Conservation (phyloP, 2,888 invertebrate genomes). For the Euspilapteryx auroguttella region DNA sequence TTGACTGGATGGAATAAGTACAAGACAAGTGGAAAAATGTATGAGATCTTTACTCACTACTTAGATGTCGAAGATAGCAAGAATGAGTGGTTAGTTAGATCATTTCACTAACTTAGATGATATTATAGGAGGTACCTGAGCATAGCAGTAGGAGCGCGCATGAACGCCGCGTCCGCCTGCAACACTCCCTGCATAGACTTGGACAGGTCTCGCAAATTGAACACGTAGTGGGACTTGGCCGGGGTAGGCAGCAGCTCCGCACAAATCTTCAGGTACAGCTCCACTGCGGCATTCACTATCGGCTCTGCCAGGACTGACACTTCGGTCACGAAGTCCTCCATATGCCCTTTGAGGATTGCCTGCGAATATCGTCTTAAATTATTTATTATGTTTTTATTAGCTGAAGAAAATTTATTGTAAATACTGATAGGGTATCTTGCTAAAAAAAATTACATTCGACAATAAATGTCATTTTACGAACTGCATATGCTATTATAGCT, state of each 20-base stretch:
- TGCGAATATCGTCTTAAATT: constrained; percentile 17
- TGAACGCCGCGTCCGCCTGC: constrained; percentile 74
- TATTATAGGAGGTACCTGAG: too few relatives aligned
- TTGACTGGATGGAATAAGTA: too few relatives aligned
- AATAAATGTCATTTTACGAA: too few relatives aligned
- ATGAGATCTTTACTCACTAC: too few relatives aligned
- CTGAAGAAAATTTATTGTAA: too few relatives aligned
- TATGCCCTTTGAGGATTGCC: constrained; percentile 74
- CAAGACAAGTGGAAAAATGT: too few relatives aligned
- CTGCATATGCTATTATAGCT: too few relatives aligned
- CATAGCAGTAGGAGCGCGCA: constrained; percentile 69
- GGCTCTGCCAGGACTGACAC: constrained; percentile 68
- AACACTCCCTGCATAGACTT: constrained; percentile 90
- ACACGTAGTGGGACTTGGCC: constrained; percentile 89
- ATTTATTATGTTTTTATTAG: constrained; percentile 3
- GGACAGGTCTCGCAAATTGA: constrained; percentile 88
- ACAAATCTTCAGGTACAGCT: constrained; percentile 79
- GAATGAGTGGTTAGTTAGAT: too few relatives aligned
- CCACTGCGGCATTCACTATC: constrained; percentile 82
- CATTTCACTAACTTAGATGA: too few relatives aligned
- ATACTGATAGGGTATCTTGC: too few relatives aligned
- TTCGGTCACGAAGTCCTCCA: constrained; percentile 73
- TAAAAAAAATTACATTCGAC: too few relatives aligned
- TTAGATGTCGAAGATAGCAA: too few relatives aligned
- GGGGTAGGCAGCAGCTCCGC: constrained; percentile 86